Base-by-base conservation (phyloP, 2,888 invertebrate genomes). In the Aleiodes testaceus region DNA sequence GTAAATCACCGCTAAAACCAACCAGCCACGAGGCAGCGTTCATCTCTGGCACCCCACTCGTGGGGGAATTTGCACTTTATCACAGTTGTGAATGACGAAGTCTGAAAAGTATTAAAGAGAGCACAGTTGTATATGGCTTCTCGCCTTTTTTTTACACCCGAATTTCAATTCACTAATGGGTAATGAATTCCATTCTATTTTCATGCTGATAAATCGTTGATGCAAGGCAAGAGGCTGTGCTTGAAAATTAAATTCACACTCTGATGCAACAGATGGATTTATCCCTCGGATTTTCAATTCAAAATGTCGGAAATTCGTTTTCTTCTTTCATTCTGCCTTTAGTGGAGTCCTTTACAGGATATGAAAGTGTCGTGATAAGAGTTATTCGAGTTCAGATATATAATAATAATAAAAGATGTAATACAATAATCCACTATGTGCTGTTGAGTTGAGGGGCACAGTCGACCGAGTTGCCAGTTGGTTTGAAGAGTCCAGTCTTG, bases 1-100 rank as follows among this genome's bases (percentile, higher is more conserved):
- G 79, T 82, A 81, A 81, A 82, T 82, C 82, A 82, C 71, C 70
- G 72, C 74, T 74, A 73, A 79, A 80, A 78, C 77, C 79, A 65
- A 74, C 77, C 74, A 68, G 42, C 66, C 52, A 18, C 64, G 69
- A 73, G 49, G 45, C 9, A 9, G 63, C 63, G 22, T 44, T 44
- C 22, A 18, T 20, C 20, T 45, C 20, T 45, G 22, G 22, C 45
- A 22, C 45, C 18, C 30, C 16, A 47, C 22, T 14, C 53, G 16
- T 16, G 11, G 11, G 26, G 64, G 59, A 74, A 75, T 75, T 76
- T 74, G 76, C 74, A 79, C 77, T 82, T 81, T 79, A 80, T 81
- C 79, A 78, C 72, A 53, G 69, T 65, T 66, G 71, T 20, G 36
- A 42, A 79, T 80, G 78, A 81, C 78, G 78, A 76, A 75, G 77